These are phyloP conservation scores for Bursaphelenchus okinawaensis DNA, from an alignment of 2,888 invertebrate species.

Conservation along the genomic window DNA sequence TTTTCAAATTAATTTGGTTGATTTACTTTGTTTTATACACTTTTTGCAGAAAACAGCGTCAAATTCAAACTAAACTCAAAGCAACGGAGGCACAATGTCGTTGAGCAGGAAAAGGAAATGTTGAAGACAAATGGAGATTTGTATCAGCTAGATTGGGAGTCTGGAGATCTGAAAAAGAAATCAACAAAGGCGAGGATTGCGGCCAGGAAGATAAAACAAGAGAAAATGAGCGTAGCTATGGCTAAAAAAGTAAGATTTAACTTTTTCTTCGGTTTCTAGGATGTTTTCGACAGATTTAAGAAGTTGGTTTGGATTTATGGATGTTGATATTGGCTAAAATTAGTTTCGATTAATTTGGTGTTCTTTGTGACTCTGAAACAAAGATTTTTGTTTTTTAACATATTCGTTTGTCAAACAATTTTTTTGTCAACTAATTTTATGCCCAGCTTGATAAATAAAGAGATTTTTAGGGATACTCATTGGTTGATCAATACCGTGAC, in stretches of 20 bases:
- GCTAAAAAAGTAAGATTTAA: not conserved
- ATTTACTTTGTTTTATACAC: no score
- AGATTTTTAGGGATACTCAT: constrained; percentile 1
- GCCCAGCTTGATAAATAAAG: no score
- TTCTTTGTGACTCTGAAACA: no score
- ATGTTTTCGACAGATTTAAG: no score
- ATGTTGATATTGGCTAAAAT: no score
- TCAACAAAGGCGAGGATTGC: not conserved
- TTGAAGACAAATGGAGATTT: not conserved
- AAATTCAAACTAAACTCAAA: not conserved
- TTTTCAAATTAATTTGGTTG: not conserved
- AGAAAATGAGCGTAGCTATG: not conserved
- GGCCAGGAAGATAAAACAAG: not conserved
- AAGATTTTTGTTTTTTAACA: no score
- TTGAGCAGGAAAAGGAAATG: constrained; percentile 12
- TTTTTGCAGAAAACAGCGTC: not conserved
- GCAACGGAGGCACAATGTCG: not conserved
- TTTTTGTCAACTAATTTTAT: no score
- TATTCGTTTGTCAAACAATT: no score
- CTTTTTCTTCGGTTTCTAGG: not conserved
- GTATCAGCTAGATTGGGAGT: constrained; percentile 6
- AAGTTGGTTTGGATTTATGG: no score
- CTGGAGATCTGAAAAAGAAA: constrained; percentile 5
- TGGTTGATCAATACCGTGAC: not conserved
- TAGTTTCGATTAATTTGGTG: no score